A percentile compares a stretch with the other conserved stretches of the same genome.
phyloP scores from a whole-genome alignment of 2,888 invertebrate genomes.

The Andricus quercusramuli region DNA sequence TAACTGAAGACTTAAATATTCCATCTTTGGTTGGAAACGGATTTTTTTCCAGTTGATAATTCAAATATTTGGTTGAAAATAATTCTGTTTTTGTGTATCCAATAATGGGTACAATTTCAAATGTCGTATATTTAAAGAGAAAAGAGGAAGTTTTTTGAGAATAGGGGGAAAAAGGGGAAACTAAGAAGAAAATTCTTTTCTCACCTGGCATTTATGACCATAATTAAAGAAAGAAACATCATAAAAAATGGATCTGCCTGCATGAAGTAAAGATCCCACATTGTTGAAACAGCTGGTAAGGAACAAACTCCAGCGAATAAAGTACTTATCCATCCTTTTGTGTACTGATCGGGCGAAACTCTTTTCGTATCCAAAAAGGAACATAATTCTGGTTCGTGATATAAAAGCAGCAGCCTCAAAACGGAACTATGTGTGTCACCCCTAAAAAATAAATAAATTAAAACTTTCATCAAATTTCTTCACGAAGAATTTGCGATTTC shows the following conservation, averaged over 20 bases:
- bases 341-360: slow-evolving; percentile 95
- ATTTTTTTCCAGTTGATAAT: too few relatives aligned
- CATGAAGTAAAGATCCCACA: slow-evolving; percentile 99
- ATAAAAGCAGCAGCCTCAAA: slow-evolving; percentile 88
- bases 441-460: slow-evolving; percentile 71
- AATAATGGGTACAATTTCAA: too few relatives aligned
- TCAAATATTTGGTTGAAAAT: too few relatives aligned
- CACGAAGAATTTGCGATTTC: too few relatives aligned
- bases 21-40: too few relatives aligned
- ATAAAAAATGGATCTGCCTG: slow-evolving; percentile 97
- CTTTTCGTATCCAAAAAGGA: slow-evolving; percentile 97
- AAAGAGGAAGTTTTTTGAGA: too few relatives aligned
- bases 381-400: slow-evolving; percentile 98
- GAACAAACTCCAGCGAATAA: slow-evolving; percentile 93
- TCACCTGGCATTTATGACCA: slow-evolving; percentile 94
- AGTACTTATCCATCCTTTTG: slow-evolving; percentile 93
- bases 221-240: slow-evolving; percentile 96
- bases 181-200: not conserved
- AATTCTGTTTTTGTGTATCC: too few relatives aligned
- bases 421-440: slow-evolving; percentile 80
- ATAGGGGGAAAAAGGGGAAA: too few relatives aligned
- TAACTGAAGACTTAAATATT: too few relatives aligned
- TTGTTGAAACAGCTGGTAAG: slow-evolving; percentile 91
- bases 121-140: too few relatives aligned
- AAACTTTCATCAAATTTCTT: too few relatives aligned